Evolutionary conservation across 2,797 vertebrate species (phyloP), one percentile per base, ranked within the genome.

Genomic region (Tarsius wallacei): DNA sequence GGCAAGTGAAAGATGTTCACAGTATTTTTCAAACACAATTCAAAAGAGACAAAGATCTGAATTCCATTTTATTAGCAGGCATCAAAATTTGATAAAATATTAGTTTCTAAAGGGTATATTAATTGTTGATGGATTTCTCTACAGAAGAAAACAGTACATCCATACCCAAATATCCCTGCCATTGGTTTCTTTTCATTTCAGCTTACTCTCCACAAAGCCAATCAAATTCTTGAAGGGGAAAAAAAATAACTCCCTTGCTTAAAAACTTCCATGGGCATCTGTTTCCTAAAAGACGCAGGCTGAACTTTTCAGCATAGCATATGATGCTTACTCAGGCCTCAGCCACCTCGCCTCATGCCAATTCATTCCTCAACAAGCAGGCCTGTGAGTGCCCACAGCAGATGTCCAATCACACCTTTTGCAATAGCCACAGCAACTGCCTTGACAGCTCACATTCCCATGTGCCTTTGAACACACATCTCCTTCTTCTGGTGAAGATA

Each of bases 11-110:
- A 78, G 13, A n/a, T n/a, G 19, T 70, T 74, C 47, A 49, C 13
- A 12, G n/a, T 59, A 87, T 73, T 66, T 85, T 90, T 70, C 55
- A 96, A 96, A 88, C 74, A 85, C 19, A 81, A 21, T 81, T 87
- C 82, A 97, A 84, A 89, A 26, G 47, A 78, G 36, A 68, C 9
- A 87, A 91, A 71, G 11, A 6, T 85, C 22, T 78, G 64, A 55
- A 76, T 57, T 14, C 28, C 31, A 73, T 47, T 83, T 83, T 57
- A 63, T 47, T 87, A 47, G 36, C 19, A 90, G 13, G 9, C 59
- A 91, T 61, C 61, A 84, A 90, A 92, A 19, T 83, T 16, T 87
- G 17, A 28, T 82, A 82, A 80, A 87, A 76, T 36, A 49, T 42
- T 87, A 85, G 17, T 73, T 74, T 51, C 78, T 87, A 78, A 83